Percentiles rank a stretch among this genome's conserved stretches.
Evolutionary conservation across 2,113 vertebrate genomes (phyloP).

Genomic region (Eulemur macaco): DNA sequence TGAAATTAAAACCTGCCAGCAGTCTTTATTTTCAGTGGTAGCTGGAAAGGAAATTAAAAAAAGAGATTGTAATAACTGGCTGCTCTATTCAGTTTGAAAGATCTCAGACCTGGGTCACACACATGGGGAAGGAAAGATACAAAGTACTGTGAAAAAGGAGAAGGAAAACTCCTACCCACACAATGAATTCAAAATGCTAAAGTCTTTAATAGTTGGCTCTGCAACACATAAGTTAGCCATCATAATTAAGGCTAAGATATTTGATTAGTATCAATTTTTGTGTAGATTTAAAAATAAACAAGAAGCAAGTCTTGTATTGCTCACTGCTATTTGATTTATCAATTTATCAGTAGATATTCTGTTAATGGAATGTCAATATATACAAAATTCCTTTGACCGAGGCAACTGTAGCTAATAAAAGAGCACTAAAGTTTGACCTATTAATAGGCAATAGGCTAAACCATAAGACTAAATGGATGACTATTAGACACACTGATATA

Average conservation of each 20-base stretch:
- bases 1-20: slow-evolving; percentile 83
- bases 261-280: not conserved
- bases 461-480: not conserved
- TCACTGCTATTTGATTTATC: not conserved
- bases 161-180: not conserved
- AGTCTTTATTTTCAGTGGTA: slow-evolving; percentile 79
- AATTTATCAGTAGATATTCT: fast-evolving
- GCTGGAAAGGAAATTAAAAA: slow-evolving; percentile 79
- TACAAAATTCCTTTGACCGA: not conserved
- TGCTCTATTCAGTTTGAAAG: slow-evolving; percentile 67
- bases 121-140: not conserved
- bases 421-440: not conserved
- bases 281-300: not conserved
- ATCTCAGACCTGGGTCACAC: slow-evolving; percentile 61
- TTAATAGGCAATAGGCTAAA: not conserved
- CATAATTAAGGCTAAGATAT: not conserved
- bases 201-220: not conserved
- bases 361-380: not conserved
- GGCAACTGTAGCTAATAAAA: not conserved
- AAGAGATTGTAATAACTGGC: slow-evolving; percentile 74
- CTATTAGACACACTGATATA: not conserved
- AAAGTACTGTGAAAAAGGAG: not conserved
- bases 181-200: not conserved
- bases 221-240: not conserved
- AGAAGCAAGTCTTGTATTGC: not conserved